Evolutionary conservation across 2,888 invertebrate genomes (phyloP), one percentile per base, ranked within the genome.

Genomic region (Trichacis sp.): DNA sequence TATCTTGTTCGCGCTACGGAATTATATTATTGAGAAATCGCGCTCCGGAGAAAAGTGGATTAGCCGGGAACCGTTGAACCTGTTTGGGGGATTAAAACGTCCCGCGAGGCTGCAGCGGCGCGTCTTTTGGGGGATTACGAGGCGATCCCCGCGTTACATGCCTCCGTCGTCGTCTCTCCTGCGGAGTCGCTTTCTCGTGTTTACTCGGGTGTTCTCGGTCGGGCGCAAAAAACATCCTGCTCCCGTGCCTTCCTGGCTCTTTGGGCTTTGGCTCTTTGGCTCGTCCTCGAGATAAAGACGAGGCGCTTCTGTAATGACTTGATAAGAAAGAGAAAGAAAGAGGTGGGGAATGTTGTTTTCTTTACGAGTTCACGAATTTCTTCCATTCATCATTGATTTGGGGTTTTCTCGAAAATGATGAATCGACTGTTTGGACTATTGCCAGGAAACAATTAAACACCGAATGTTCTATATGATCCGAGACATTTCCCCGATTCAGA

Each of bases 41-140:
- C 11, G 33, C n/a, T n/a, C 56, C 15, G 54, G 47, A 19, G 20
- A 15, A 40, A 47, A 38, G 30, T 11, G 11, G n/a, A 15, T 24
- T 51, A 58, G 58, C 33, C 54, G 46, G 46, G 45, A 64, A 58
- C 20, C 50, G 15, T 61, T 68, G 69, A 73, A 75, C 74, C 76
- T 79, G 78, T 79, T 79, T 78, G 76, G 3, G 73, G 78, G 79
- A 77, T 78, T 77, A 76, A 76, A 77, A 75, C 71, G 72, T 75
- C 72, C 70, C 67, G 67, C 65, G 49, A 43, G 52, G 65, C 52
- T 54, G n/a, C n/a, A n/a, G 60, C 73, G 73, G 65, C 58, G 67
- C 61, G 61, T 70, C 73, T 73, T 76, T 69, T 69, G 59, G 50
- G 29, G 74, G 77, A 77, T 77, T 77, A 77, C 64, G 52, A 72